A percentile compares a stretch with the other conserved stretches of the same genome.
phyloP scores from a whole-genome alignment of 2,113 vertebrate species.

The Rhinogobius similis region DNA sequence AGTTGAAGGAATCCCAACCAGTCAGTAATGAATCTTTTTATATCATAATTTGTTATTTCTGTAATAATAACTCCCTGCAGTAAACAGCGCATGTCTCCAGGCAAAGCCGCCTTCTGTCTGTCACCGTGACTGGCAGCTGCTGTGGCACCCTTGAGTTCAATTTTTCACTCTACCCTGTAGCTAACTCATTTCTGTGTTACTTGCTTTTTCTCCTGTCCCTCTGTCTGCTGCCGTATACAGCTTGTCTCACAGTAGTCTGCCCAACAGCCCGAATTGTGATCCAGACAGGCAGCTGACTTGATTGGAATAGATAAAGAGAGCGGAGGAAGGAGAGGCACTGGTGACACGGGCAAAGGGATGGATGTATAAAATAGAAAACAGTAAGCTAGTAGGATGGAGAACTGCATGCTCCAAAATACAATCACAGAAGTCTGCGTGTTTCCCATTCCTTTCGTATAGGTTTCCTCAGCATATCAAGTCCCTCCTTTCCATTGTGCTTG shows the following conservation, averaged over 20 bases:
- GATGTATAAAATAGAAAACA: constrained; percentile 14
- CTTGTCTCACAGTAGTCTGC: constrained; percentile 48
- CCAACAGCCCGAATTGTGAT: constrained; percentile 39
- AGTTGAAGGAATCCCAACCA: not conserved
- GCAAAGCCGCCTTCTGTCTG: constrained; percentile 34
- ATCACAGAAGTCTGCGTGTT: constrained; percentile 32
- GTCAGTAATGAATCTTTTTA: not conserved
- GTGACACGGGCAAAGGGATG: constrained; percentile 16
- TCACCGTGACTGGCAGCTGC: constrained; percentile 38
- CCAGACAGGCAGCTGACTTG: constrained; percentile 30
- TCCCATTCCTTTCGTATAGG: constrained; percentile 52
- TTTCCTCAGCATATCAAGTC: constrained; percentile 54
- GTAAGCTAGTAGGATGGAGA: constrained; percentile 8
- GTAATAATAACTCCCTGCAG: not conserved
- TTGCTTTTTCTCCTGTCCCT: constrained; percentile 3
- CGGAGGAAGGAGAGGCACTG: not conserved
- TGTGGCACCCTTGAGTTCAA: constrained; percentile 24
- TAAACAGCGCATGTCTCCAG: constrained; percentile 7
- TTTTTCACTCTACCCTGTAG: constrained; percentile 35
- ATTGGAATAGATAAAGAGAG: constrained; percentile 29
- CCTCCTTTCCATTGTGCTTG: not conserved
- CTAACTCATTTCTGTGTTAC: constrained; percentile 34
- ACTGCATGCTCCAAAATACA: not conserved
- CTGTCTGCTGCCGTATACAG: constrained; percentile 21
- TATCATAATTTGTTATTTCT: constrained; percentile 2